Percentiles rank a stretch among this genome's conserved stretches.
Conservation (phyloP, 2,888 invertebrate species). For the Eupelmus urozonus region DNA sequence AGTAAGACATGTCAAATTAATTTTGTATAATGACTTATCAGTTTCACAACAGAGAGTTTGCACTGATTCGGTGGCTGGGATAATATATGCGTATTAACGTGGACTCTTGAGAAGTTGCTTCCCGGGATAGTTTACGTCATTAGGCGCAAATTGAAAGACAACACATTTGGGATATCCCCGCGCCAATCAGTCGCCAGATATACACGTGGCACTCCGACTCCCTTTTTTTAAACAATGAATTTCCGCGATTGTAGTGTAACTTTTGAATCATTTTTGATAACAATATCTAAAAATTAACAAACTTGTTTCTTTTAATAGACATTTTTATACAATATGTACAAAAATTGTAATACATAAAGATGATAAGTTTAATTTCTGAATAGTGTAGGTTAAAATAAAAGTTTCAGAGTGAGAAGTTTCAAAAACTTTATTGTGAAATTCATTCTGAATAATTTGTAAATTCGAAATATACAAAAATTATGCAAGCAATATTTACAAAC, state of each 20-base stretch:
- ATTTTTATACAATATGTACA: neutral
- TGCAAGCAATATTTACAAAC: neutral
- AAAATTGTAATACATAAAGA: too few species aligned
- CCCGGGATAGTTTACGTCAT: slow-evolving; percentile 26
- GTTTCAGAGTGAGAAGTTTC: too few species aligned
- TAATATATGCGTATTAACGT: neutral
- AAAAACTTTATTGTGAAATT: too few species aligned
- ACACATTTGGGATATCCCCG: slow-evolving; percentile 15
- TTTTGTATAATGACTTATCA: slow-evolving; percentile 14
- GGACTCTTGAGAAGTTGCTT: slow-evolving; percentile 3
- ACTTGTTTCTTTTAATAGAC: neutral
- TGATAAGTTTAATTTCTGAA: neutral
- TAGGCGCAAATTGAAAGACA: slow-evolving; percentile 37
- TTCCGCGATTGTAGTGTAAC: too few species aligned
- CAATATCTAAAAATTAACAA: neutral
- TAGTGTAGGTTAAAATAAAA: neutral
- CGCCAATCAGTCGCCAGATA: slow-evolving; percentile 9
- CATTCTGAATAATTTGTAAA: neutral
- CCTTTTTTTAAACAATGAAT: too few species aligned
- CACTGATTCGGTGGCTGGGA: neutral
- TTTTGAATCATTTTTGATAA: too few species aligned
- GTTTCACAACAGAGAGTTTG: slow-evolving; percentile 19
- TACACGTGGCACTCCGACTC: slow-evolving; percentile 17
- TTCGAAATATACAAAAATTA: neutral
- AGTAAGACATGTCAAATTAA: neutral